These are phyloP conservation scores for Xenops minutus DNA, from an alignment of 2,797 vertebrate species.

Conservation along the genomic window DNA sequence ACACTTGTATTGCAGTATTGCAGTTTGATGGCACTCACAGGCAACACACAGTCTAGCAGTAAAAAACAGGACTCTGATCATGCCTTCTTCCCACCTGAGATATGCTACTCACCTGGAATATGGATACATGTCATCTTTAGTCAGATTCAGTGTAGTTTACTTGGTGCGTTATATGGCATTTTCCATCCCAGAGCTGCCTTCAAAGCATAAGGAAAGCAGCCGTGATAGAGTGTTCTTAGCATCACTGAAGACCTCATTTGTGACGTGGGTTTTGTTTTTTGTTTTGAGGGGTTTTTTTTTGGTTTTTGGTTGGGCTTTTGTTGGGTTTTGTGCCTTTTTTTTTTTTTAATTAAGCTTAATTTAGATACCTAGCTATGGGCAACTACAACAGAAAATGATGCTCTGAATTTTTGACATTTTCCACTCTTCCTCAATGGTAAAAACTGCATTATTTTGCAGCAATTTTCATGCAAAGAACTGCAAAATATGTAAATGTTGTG, in stretches of 20 bases:
- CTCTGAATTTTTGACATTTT: not conserved
- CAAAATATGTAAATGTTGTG: too few species aligned
- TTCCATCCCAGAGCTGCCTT: not conserved
- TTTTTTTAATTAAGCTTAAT: not conserved
- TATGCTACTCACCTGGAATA: not conserved
- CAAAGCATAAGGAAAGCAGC: not conserved
- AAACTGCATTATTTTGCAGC: not conserved
- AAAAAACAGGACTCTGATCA: not conserved
- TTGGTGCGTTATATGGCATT: not conserved
- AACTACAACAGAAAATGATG: not conserved
- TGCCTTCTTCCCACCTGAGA: not conserved
- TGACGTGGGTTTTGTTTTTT: not conserved
- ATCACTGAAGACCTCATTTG: not conserved
- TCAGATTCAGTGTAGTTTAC: not conserved
- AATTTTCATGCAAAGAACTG: not conserved
- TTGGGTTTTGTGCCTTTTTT: not conserved
- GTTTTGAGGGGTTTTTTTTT: not conserved
- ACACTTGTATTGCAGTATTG: not conserved
- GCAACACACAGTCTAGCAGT: accelerated
- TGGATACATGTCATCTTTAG: not conserved
- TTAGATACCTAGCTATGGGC: not conserved
- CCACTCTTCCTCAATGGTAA: not conserved
- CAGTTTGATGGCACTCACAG: not conserved
- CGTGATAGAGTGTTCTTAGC: not conserved
- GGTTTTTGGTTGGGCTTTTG: not conserved